Evolutionary conservation across 37 sponge, comb jelly and placozoan genomes (phyloP), one percentile per base, ranked within the genome.

Genomic region (Hexactinellida sp.): DNA sequence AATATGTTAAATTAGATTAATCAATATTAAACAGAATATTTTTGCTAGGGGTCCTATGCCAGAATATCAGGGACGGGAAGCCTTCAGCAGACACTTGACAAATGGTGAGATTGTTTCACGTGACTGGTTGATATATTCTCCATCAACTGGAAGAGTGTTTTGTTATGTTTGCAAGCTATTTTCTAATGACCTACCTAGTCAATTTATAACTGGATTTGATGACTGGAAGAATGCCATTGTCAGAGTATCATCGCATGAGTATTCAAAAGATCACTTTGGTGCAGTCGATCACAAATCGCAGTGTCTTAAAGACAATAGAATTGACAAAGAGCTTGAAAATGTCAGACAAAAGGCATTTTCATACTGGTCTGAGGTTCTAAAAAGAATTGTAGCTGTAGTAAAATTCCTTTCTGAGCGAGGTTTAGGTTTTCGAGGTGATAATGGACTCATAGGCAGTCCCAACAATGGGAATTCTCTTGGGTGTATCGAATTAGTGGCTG

Each of bases 311-410:
- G 34, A 63, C 13, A 63, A 10, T 63, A 63, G 76, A 63, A 63
- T 63, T 63, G 76, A 63, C 13, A n/a, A 63, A 23, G 76, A 63
- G 76, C 76, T 63, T 7, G 76, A 63, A n/a, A 63, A 25, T 63
- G 76, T 63, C 85, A 84, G 52, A 84, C 86, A 52, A 85, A 54
- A 54, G 55, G 55, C 37, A 85, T 36, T 63, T 41, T 63, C 37
- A 85, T 85, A 85, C 55, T 85, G 86, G 86, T 37, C n/a, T 54
- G 54, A 85, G 37, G 54, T 85, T 85, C 55, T 85, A 36, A 54
- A 85, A 54, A 36, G 86, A 52, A 37, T 85, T 54, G 86, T 85
- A 54, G 36, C 86, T 54, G 86, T 85, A 21, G 76, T 63, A 63
- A 63, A 32, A 63, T 63, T 63, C 34, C 76, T 63, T 63, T n/a